Percentiles rank a stretch among this genome's conserved stretches.
phyloP scores from a whole-genome alignment of 2,113 vertebrate genomes.

The Vombatus ursinus region DNA sequence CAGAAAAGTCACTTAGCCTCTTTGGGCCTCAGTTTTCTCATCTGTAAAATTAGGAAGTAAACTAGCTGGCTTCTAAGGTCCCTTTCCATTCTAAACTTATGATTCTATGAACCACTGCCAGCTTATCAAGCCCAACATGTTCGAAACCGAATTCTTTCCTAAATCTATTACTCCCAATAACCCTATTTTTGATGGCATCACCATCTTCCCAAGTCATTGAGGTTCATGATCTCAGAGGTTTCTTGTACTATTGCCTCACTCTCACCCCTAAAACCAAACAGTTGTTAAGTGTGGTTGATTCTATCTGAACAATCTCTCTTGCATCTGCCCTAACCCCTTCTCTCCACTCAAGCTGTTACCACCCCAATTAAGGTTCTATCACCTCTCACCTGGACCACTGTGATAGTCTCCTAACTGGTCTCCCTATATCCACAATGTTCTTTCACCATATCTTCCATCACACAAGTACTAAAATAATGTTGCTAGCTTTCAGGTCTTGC shows the following conservation, averaged over 20 bases:
- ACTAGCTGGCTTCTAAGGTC: neutral
- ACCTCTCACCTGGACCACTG: neutral
- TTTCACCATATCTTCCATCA: neutral
- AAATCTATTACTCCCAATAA: neutral
- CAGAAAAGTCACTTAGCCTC: neutral
- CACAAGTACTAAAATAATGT: neutral
- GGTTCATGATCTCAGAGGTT: neutral
- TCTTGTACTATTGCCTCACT: neutral
- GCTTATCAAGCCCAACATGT: neutral
- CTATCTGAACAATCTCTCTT: neutral
- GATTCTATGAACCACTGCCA: neutral
- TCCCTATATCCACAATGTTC: neutral
- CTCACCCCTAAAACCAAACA: neutral
- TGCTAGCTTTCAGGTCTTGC: neutral
- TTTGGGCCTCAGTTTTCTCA: neutral
- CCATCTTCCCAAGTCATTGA: neutral
- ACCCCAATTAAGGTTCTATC: neutral
- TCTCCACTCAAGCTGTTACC: neutral
- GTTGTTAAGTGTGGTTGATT: neutral
- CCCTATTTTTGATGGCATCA: neutral
- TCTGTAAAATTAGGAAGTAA: neutral
- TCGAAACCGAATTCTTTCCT: neutral
- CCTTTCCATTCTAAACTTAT: neutral
- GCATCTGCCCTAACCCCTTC: neutral
- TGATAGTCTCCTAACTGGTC: neutral